Percentiles rank a stretch among this genome's conserved stretches.
Evolutionary conservation across 2,113 vertebrate species (phyloP).

Genomic region (Thamnaconus septentrionalis): DNA sequence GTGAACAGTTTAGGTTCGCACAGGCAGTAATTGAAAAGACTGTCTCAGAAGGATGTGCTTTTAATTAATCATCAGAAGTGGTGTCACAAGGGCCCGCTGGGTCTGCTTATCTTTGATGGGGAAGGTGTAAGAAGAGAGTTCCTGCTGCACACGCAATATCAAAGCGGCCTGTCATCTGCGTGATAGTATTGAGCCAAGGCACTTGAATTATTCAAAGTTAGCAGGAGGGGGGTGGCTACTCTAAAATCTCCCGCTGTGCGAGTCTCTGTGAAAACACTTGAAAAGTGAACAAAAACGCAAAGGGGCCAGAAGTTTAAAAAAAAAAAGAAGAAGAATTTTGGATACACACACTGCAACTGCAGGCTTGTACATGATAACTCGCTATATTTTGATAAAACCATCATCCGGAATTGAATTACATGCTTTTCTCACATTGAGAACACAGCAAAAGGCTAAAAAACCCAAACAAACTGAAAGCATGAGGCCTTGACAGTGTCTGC

Average conservation of each 20-base stretch:
- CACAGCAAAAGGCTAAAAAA: no score
- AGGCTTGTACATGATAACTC: constrained; percentile 22
- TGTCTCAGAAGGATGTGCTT: constrained; percentile 25
- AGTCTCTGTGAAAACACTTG: constrained; percentile 39
- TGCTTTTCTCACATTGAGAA: no score
- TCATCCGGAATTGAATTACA: no score
- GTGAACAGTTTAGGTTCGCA: constrained; percentile 29
- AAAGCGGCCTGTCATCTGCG: constrained; percentile 43
- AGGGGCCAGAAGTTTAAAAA: background rate
- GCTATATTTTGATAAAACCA: no score
- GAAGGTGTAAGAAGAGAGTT: constrained; percentile 43
- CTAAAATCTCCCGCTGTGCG: constrained; percentile 35
- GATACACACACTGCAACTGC: background rate
- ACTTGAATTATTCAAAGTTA: constrained; percentile 51
- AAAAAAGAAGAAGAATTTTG: constrained; percentile 9
- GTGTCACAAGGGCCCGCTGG: constrained; percentile 35
- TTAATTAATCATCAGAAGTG: constrained; percentile 58
- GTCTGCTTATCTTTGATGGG: constrained; percentile 46
- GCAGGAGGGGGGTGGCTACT: constrained; percentile 29
- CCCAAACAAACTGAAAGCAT: no score
- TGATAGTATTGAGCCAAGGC: constrained; percentile 35
- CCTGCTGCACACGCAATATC: constrained; percentile 34
- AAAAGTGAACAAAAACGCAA: constrained; percentile 28
- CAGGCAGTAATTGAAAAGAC: constrained; percentile 39
- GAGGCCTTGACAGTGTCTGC: no score